Conservation (phyloP, 2,888 invertebrate species). For the Chirona hameri region DNA sequence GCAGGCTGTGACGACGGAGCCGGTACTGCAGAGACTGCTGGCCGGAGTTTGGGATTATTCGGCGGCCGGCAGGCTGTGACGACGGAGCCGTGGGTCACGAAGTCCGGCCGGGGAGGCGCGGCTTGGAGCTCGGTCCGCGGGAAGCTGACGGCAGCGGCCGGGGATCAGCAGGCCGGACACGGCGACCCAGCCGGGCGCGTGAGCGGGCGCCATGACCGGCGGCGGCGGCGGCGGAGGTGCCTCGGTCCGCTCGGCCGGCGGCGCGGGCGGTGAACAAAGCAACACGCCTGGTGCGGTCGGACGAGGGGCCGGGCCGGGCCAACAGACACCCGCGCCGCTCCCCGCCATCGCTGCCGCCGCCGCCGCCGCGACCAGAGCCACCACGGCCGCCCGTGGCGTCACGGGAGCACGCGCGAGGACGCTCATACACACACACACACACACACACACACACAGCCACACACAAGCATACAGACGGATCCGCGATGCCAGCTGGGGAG, state of each 20-base stretch:
- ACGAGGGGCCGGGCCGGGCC: background rate
- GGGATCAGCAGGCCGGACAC: too few species aligned
- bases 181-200: too few species aligned
- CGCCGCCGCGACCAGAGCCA: background rate
- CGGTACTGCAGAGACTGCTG: too few species aligned
- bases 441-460: background rate
- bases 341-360: background rate
- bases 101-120: too few species aligned
- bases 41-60: too few species aligned
- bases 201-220: background rate
- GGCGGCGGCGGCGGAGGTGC: background rate
- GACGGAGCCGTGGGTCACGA: too few species aligned
- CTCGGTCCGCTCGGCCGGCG: background rate
- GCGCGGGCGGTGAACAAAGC: background rate
- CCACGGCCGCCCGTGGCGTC: background rate
- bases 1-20: too few species aligned
- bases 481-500: too few species aligned
- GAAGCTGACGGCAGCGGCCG: too few species aligned
- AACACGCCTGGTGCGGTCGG: background rate
- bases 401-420: background rate
- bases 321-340: slow-evolving; percentile 1
- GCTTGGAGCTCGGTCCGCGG: too few species aligned
- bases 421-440: background rate
- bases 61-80: too few species aligned
- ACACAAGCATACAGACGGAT: too few species aligned